Conservation (phyloP, 2,113 vertebrate genomes). For the Delphinus delphis region DNA sequence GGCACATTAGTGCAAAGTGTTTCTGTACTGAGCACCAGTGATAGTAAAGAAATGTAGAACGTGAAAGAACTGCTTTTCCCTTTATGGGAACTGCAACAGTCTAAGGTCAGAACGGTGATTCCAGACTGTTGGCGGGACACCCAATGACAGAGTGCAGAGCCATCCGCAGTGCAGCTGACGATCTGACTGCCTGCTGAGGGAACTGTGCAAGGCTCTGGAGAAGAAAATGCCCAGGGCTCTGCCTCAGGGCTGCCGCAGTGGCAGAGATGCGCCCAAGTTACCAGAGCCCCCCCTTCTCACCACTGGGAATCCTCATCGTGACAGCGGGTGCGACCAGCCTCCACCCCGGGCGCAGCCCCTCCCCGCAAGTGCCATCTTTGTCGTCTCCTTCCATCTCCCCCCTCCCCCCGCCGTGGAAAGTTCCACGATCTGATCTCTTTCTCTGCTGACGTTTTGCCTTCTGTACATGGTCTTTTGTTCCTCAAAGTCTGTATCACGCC, state of each 20-base stretch:
- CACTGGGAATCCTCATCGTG: not conserved
- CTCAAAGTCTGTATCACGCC: not conserved
- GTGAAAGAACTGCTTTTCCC: not conserved
- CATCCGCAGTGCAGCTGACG: accelerated
- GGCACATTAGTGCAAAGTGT: not conserved
- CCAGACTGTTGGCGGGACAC: not conserved
- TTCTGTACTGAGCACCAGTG: not conserved
- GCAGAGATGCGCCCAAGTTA: not conserved
- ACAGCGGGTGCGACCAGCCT: not conserved
- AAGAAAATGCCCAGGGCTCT: not conserved
- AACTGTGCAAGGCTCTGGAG: not conserved
- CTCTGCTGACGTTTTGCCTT: not conserved
- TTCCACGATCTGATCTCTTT: not conserved
- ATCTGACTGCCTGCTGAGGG: not conserved
- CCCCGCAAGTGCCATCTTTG: not conserved
- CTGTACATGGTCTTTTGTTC: not conserved
- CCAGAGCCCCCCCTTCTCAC: not conserved
- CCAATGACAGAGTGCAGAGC: not conserved
- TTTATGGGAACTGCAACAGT: not conserved
- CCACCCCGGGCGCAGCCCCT: not conserved
- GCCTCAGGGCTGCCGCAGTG: not conserved
- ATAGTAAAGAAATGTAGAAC: not conserved
- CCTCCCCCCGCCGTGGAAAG: not conserved
- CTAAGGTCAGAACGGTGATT: not conserved
- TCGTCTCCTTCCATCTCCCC: not conserved